Conservation (phyloP, 2,113 vertebrate species). For the Siphamia tubifer region DNA sequence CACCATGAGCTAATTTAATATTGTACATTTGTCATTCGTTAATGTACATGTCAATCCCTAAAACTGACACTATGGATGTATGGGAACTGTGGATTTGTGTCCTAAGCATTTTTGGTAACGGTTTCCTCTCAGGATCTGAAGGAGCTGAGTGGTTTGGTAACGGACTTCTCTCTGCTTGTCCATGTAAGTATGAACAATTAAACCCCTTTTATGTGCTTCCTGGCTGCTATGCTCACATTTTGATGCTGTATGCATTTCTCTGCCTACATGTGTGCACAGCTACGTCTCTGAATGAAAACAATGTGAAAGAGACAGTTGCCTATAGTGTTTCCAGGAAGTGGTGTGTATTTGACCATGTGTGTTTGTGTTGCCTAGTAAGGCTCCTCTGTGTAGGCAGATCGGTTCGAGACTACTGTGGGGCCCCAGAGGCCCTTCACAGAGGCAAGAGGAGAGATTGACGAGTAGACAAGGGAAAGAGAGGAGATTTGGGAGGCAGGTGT, state of each 20-base stretch:
- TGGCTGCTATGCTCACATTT: background rate
- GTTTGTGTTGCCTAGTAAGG: conserved; percentile 51
- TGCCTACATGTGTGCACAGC: conserved; percentile 14
- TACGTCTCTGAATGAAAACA: conserved; percentile 12
- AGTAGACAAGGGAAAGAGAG: conserved; percentile 13
- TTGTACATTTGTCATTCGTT: background rate
- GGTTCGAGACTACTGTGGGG: conserved; percentile 40
- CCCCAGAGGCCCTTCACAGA: conserved; percentile 42
- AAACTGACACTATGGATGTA: background rate
- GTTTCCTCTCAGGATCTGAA: conserved; percentile 85
- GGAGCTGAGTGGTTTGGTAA: conserved; percentile 89
- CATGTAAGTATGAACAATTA: conserved; percentile 85
- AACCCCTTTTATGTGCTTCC: background rate
- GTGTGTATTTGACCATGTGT: conserved; percentile 19
- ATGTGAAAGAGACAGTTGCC: conserved; percentile 9
- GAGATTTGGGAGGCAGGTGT: conserved; percentile 14
- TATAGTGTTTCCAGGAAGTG: conserved; percentile 39
- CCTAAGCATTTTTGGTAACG: no score
- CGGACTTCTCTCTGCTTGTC: conserved; percentile 89
- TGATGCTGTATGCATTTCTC: background rate
- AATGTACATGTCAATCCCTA: background rate
- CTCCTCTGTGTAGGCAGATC: conserved; percentile 62
- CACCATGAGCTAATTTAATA: background rate
- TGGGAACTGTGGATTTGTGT: background rate
- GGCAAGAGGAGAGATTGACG: conserved; percentile 27